Base-by-base conservation (phyloP, 1,140 invertebrate species). In the Calliphora vicina region DNA sequence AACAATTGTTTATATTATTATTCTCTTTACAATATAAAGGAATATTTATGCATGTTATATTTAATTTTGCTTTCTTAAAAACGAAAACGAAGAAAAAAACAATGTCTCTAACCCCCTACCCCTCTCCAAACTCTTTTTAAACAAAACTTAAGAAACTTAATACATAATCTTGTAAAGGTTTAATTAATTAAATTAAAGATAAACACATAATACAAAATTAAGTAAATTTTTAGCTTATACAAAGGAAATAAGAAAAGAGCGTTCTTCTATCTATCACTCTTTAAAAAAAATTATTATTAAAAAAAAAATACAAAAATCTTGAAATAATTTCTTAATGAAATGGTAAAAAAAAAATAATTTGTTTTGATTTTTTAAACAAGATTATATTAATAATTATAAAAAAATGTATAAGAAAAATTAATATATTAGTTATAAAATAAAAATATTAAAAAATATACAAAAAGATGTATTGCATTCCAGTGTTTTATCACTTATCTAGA, bases 101-200 rank as follows among this genome's bases (percentile, higher is more conserved):
- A n/a, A n/a, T 35, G 1, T 17, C 29, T 76, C 27, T 20, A n/a
- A n/a, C n/a, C n/a, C 73, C n/a, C 29, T 17, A 35, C 15, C 27
- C 72, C 26, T 73, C n/a, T 27, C 35, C 10, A 35, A 35, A 35
- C 35, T 35, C 10, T 35, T 35, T 35, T 35, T 35, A 2, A 35
- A 35, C 1, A 78, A 43, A 78, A 78, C 74, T 43, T 43, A 43
- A 29, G 4, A 74, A 78, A 78, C 35, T 29, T 76, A 74, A 74
- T 29, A 76, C 61, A 67, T 67, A 78, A 78, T 78, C 74, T 78
- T 78, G 74, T 78, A 78, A 78, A 78, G 74, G 74, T 78, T 78
- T 78, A 25, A 57, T 67, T 67, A 67, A 50, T 23, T 67, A 67
- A 67, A 67, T 67, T 23, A 67, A 67, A 45, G 43, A 43, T 43